Conservation (phyloP, 2,888 invertebrate species). For the Athripsodes cinereus region DNA sequence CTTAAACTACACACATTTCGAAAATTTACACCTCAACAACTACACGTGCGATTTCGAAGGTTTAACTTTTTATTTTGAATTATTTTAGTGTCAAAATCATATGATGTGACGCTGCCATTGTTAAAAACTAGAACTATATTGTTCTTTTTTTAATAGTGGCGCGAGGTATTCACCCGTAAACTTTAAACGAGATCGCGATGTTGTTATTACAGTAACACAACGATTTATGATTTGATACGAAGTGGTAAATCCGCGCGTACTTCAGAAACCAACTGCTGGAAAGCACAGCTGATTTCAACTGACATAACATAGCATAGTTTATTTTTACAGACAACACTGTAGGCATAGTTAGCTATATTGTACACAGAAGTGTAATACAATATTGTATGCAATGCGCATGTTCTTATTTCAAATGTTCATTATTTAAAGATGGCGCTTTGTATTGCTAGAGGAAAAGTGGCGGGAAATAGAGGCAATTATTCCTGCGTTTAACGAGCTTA, state of each 20-base stretch:
- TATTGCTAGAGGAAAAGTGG: not conserved
- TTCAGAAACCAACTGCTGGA: not conserved
- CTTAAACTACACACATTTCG: too few species aligned
- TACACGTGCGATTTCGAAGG: too few species aligned
- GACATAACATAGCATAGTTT: not conserved
- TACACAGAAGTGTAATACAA: not conserved
- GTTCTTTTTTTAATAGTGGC: not conserved
- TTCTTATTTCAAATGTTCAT: not conserved
- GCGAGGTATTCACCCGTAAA: not conserved
- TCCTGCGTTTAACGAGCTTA: too few species aligned
- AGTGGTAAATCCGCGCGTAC: not conserved
- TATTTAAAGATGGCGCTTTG: not conserved
- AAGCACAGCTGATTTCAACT: slow-evolving; percentile 1
- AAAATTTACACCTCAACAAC: too few species aligned
- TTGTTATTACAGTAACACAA: not conserved
- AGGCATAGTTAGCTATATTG: not conserved
- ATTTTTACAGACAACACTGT: not conserved
- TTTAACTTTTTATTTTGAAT: too few species aligned
- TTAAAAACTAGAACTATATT: not conserved
- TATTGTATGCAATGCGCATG: not conserved
- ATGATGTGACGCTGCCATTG: not conserved
- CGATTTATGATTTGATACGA: not conserved
- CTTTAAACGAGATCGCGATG: not conserved
- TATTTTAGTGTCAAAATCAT: not conserved
- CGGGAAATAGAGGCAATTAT: not conserved